These are phyloP conservation scores for Stenopsyche tienmushanensis DNA, from an alignment of 1,140 invertebrate genomes.

Conservation along the genomic window DNA sequence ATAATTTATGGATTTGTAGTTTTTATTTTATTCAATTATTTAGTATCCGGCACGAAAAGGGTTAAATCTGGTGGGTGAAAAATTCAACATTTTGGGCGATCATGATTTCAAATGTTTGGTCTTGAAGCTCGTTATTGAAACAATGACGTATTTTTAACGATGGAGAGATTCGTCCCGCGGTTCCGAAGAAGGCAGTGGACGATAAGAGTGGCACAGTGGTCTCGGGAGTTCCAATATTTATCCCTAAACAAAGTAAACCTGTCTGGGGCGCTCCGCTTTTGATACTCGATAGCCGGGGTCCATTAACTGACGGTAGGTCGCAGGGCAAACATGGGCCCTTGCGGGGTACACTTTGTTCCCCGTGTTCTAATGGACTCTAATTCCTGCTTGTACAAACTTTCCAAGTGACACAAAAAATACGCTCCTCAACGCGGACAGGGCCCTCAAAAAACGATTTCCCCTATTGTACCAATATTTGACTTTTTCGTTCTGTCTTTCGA, in stretches of 20 bases:
- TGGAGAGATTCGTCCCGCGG: no score
- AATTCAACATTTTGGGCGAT: no score
- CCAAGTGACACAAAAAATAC: slow-evolving; percentile 20
- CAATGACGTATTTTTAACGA: no score
- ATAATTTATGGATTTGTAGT: no score
- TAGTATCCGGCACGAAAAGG: no score
- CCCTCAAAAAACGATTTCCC: slow-evolving; percentile 39
- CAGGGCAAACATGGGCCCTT: slow-evolving; percentile 16
- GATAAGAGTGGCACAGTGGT: slow-evolving; percentile 22
- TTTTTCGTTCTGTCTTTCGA: slow-evolving; percentile 17
- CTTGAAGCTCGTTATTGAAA: no score
- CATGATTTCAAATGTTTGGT: no score
- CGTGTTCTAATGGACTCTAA: slow-evolving; percentile 40
- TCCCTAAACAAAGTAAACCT: slow-evolving; percentile 20
- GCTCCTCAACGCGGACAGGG: slow-evolving; percentile 11
- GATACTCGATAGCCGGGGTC: slow-evolving; percentile 33
- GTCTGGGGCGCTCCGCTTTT: slow-evolving; percentile 20
- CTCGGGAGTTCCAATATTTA: slow-evolving; percentile 26
- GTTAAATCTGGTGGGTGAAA: no score
- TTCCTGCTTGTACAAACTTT: slow-evolving; percentile 38
- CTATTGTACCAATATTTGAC: slow-evolving; percentile 38
- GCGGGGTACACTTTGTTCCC: slow-evolving; percentile 15
- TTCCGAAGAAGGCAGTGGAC: no score
- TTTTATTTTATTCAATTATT: no score
- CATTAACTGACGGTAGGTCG: slow-evolving; percentile 29